Conservation (phyloP, 2,797 vertebrate genomes). For the Protonibea diacanthus region DNA sequence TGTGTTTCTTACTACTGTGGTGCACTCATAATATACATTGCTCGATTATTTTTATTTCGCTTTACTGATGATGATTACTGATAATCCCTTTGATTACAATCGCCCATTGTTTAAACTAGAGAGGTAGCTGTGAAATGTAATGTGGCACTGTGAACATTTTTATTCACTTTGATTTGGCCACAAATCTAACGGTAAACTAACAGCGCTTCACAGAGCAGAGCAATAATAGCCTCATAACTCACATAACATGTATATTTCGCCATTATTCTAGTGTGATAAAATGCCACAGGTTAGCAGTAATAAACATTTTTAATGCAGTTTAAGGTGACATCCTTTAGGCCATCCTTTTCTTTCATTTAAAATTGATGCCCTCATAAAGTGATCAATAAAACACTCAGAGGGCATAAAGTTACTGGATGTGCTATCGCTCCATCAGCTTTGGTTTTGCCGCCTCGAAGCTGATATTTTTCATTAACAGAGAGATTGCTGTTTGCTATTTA, state of each 20-base stretch:
- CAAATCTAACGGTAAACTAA: not conserved
- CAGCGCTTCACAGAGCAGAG: not conserved
- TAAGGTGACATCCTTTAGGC: not conserved
- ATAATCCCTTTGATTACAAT: slow-evolving; percentile 24
- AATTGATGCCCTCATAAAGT: slow-evolving; percentile 34
- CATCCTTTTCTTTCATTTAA: slow-evolving; percentile 13
- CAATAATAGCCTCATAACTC: slow-evolving; percentile 1
- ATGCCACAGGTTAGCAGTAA: not conserved
- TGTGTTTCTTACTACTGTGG: slow-evolving; percentile 13
- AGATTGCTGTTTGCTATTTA: not conserved
- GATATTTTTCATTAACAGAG: slow-evolving; percentile 27
- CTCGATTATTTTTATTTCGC: not conserved
- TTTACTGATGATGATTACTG: not conserved
- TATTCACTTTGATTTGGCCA: slow-evolving; percentile 25
- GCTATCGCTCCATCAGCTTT: slow-evolving; percentile 47
- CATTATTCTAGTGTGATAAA: slow-evolving; percentile 18
- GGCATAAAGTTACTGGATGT: slow-evolving; percentile 19
- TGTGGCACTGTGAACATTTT: slow-evolving; percentile 11
- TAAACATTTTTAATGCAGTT: slow-evolving; percentile 12
- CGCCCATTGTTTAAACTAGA: not conserved
- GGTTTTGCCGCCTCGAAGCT: slow-evolving; percentile 49
- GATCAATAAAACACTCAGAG: slow-evolving; percentile 58
- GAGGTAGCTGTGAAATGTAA: not conserved
- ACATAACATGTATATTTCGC: not conserved
- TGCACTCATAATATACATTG: not conserved